Conservation (phyloP, 2,113 vertebrate species). For the Leptosomus discolor region DNA sequence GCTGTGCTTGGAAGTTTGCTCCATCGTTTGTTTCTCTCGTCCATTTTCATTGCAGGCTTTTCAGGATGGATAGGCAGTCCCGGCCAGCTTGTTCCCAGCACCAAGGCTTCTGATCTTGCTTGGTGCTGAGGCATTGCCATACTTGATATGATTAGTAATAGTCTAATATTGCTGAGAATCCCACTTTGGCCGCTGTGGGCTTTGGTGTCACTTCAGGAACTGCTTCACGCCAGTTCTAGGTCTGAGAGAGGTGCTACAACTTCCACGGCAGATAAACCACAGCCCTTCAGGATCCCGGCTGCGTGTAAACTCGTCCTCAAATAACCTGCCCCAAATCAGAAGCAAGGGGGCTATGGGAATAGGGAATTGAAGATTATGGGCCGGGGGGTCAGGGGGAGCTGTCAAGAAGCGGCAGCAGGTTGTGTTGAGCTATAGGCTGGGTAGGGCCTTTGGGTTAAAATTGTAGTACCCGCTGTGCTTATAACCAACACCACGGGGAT, state of each 20-base stretch:
- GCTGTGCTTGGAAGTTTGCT: not conserved
- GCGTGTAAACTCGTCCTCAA: not conserved
- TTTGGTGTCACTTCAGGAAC: not conserved
- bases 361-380: not conserved
- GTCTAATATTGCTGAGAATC: not conserved
- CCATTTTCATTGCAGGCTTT: not conserved
- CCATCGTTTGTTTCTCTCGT: not conserved
- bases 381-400: not conserved
- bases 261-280: fast-evolving
- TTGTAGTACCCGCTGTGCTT: not conserved
- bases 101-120: not conserved
- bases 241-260: not conserved
- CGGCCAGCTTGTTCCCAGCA: not conserved
- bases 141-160: not conserved
- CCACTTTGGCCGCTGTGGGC: fast-evolving
- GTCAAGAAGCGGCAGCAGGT: not conserved
- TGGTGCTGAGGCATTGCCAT: not conserved
- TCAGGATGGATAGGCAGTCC: not conserved
- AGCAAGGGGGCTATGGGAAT: fast-evolving
- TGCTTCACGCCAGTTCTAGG: not conserved
- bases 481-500: not conserved
- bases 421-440: not conserved
- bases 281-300: not conserved
- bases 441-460: not conserved
- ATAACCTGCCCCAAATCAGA: not conserved